Evolutionary conservation across 2,797 vertebrate species (phyloP), one percentile per base, ranked within the genome.

Genomic region (Sebastiscus albofasciatus): DNA sequence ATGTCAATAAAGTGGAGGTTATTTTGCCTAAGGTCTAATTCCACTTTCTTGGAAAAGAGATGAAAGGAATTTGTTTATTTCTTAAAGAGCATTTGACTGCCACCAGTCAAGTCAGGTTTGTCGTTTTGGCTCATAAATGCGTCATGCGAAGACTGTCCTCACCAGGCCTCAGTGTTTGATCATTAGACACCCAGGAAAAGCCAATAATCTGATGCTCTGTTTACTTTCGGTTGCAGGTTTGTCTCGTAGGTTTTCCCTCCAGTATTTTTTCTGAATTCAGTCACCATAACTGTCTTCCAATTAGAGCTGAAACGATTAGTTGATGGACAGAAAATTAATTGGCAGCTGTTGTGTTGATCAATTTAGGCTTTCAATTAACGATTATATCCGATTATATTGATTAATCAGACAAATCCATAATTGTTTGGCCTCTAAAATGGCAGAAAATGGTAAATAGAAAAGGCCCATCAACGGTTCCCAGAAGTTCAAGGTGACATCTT

Each of bases 41-140:
- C 36, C 39, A 7, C 10, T 18, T 66, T 83, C 31, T 75, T 81
- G 65, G 68, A 79, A 65, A 12, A 69, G 27, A 61, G 1, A 65
- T 58, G 65, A 52, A 16, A 22, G 26, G 62, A 62, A 39, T 70
- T 29, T 66, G 27, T 78, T 80, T 64, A 29, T 66, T 27, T 24
- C 49, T 72, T 18, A 71, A 84, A 73, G 66, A 56, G 62, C 42
- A 27, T 2, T 12, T 29, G 13, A 77, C 22, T 20, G 56, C 13
- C 24, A 26, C 34, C 55, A 9, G 62, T 72, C 71, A 20, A 31
- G n/a, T 66, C 2, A 8, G 34, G 39, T 46, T 88, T 70, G 36
- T 88, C 67, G 29, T 72, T 78, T 75, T 80, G 56, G 26, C 71
- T 33, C 29, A 65, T 22, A 75, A 78, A 60, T 2, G 4, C 12